phyloP scores from a whole-genome alignment of 1,140 invertebrate species.

The Atta colombica region DNA sequence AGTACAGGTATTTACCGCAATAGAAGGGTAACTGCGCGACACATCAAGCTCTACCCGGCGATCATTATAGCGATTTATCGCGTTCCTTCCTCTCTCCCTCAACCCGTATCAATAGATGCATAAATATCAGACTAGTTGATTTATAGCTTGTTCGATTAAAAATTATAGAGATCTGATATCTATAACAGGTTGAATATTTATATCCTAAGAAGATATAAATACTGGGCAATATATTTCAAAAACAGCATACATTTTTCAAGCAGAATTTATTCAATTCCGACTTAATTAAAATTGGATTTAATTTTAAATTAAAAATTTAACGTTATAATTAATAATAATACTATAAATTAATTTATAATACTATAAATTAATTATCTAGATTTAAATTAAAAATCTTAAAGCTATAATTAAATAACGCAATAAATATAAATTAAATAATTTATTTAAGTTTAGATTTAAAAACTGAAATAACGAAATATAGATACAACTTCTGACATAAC shows the following conservation, averaged over 20 bases:
- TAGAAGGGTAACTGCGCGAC: constrained; percentile 50
- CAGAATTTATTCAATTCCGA: background rate
- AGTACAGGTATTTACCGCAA: constrained; percentile 62
- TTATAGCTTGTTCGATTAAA: constrained; percentile 24
- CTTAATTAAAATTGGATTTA: no score
- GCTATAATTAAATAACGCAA: no score
- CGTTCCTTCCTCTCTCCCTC: background rate
- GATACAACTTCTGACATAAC: background rate
- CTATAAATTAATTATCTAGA: no score
- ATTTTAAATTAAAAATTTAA: background rate
- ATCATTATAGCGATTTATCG: constrained; percentile 63
- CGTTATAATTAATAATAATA: no score
- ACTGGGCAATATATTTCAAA: background rate
- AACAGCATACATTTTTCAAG: background rate
- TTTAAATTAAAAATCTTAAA: background rate
- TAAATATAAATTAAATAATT: background rate
- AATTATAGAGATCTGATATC: constrained; percentile 27
- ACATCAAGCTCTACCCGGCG: constrained; percentile 40
- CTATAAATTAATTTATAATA: no score
- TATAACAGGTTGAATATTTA: constrained; percentile 17
- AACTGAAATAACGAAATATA: background rate
- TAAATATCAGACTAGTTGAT: constrained; percentile 34
- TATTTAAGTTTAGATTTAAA: background rate
- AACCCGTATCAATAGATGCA: constrained; percentile 18
- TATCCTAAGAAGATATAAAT: background rate